Base-by-base conservation (phyloP, 2,797 vertebrate genomes). In the Lepidocolaptes lacrymiger region DNA sequence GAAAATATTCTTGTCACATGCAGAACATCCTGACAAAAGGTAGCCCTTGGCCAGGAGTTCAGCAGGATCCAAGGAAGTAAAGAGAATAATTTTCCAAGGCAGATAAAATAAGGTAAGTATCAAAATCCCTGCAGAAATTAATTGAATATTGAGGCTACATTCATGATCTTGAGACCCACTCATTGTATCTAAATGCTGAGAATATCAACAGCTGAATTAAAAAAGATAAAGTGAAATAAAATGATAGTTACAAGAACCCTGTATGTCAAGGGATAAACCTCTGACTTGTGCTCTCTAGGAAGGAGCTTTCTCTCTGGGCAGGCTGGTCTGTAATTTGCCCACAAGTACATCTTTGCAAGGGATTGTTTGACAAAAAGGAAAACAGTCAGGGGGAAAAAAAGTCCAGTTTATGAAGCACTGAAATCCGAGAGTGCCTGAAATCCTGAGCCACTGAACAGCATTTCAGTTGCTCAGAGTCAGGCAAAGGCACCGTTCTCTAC, bases 401-500 rank as follows among this genome's bases (percentile, higher is more conserved):
- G 2, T 36, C 4, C 7, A 7, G 8, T 48, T 59, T 69, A 37
- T 44, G 48, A 84, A 71, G 48, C 63, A 72, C 37, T 59, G 64
- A 72, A 81, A 84, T 86, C 15, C 34, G 1, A 3, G 26, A 78
- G 13, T 46, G 39, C 36, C 11, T 19, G 73, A 64, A 68, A 28
- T 58, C 34, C 73, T 59, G 79, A 85, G 64, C 32, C 3, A 2
- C 28, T 68, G 77, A 59, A 4, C 27, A 64, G 62, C 62, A 55
- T 28, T 71, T 34, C 26, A 13, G 6, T 48, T 0, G 0, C 43
- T 62, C 1, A 0, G 1, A n/a, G n/a, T 24, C 0, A 0, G 10
- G 18, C n/a, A 2, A 48, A 76, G 37, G 30, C 4, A 5, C 36
- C 1, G 7, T 39, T 21, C 36, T 27, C 20, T 4, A 1, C 0